These are phyloP conservation scores for Pemphigus obesinymphae DNA, from an alignment of 1,140 invertebrate species.

Conservation along the genomic window DNA sequence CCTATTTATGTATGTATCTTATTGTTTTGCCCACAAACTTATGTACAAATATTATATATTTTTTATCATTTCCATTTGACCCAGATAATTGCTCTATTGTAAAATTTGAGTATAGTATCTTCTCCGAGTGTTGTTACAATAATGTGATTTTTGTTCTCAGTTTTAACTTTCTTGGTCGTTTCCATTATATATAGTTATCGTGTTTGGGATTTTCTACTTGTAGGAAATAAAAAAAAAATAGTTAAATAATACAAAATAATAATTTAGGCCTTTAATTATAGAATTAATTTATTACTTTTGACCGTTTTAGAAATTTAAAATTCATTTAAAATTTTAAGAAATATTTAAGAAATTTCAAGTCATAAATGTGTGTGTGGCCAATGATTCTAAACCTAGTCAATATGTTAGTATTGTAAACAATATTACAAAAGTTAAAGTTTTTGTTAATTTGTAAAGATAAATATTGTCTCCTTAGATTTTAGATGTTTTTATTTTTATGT, in stretches of 20 bases:
- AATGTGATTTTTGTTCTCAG: conserved; percentile 4
- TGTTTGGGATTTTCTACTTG: conserved; percentile 29
- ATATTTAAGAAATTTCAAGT: conserved; percentile 7
- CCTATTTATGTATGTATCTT: not conserved
- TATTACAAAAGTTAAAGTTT: conserved; percentile 36
- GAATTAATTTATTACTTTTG: conserved; percentile 15
- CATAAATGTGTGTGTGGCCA: conserved; percentile 31
- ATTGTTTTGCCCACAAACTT: not conserved
- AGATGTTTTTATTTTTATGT: conserved; percentile 23
- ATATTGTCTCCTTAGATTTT: conserved; percentile 10
- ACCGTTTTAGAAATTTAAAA: not conserved
- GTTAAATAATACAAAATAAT: conserved; percentile 1
- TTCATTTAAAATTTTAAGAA: not conserved
- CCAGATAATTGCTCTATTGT: not conserved
- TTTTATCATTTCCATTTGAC: not conserved
- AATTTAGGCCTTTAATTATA: conserved; percentile 9
- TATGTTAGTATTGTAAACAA: conserved; percentile 34
- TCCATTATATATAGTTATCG: conserved; percentile 15
- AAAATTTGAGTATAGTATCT: not conserved
- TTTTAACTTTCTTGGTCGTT: conserved; percentile 18
- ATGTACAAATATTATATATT: conserved; percentile 2
- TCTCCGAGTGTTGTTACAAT: not conserved
- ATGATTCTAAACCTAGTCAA: conserved; percentile 39
- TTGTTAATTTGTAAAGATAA: conserved; percentile 23
- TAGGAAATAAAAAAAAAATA: not conserved